phyloP scores from a whole-genome alignment of 2,797 vertebrate genomes.

The Botia almorhae region DNA sequence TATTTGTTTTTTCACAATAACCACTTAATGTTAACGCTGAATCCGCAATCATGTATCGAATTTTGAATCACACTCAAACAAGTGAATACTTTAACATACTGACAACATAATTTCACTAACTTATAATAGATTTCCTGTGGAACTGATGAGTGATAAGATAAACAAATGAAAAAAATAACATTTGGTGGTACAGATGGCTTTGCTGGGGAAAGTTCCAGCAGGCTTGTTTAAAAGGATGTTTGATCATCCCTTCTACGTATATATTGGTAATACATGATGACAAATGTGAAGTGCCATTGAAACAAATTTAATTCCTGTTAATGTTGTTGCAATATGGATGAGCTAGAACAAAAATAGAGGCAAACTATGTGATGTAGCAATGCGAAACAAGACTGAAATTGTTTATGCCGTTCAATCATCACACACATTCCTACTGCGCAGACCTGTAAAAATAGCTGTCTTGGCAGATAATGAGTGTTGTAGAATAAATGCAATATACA shows the following conservation, averaged over 20 bases:
- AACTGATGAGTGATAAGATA: constrained; percentile 40
- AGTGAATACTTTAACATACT: constrained; percentile 15
- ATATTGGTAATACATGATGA: neutral
- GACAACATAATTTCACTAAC: constrained; percentile 47
- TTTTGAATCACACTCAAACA: neutral
- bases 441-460: neutral
- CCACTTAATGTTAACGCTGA: neutral
- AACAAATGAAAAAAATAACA: constrained; percentile 30
- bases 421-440: neutral
- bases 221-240: constrained; percentile 17
- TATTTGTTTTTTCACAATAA: neutral
- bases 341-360: neutral
- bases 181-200: constrained; percentile 57
- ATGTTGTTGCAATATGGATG: neutral
- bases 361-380: neutral
- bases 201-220: constrained; percentile 39
- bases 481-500: neutral
- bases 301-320: neutral
- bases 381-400: constrained; percentile 3
- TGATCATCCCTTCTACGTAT: constrained; percentile 18
- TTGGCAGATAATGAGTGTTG: neutral
- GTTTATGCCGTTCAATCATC: neutral
- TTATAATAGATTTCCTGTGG: constrained; percentile 41
- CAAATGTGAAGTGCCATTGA: neutral
- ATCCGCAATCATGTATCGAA: neutral